A percentile compares a stretch with the other conserved stretches of the same genome.
These are phyloP conservation scores for Notiomystis cincta DNA, from an alignment of 2,113 vertebrate genomes.

Conservation along the genomic window DNA sequence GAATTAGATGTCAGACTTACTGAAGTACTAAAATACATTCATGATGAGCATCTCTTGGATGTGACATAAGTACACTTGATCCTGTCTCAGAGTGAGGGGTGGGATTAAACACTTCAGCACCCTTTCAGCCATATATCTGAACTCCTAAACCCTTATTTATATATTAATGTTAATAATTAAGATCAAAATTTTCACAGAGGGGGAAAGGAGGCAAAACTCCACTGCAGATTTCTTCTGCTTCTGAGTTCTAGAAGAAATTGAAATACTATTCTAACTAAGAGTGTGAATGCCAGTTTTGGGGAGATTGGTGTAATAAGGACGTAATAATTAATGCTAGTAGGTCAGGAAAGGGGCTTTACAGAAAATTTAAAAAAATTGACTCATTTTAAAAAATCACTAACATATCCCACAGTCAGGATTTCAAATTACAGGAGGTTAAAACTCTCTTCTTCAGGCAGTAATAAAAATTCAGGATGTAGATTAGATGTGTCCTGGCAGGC, in stretches of 20 bases:
- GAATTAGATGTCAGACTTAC: not conserved
- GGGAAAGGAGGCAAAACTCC: not conserved
- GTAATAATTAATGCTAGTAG: not conserved
- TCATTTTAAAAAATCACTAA: not conserved
- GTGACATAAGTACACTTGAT: not conserved
- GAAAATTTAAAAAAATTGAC: not conserved
- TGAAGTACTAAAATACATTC: not conserved
- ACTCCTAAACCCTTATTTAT: not conserved
- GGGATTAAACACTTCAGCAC: not conserved
- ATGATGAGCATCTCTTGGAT: not conserved
- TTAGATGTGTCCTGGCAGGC: not conserved
- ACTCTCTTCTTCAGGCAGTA: not conserved
- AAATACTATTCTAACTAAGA: not conserved
- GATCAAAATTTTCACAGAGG: not conserved
- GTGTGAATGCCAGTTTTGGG: not conserved
- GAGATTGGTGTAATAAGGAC: not conserved
- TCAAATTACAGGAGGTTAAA: not conserved
- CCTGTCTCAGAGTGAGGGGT: not conserved
- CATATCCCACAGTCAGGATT: not conserved
- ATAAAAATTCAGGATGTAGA: not conserved
- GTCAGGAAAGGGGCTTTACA: not conserved
- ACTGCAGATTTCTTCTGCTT: not conserved
- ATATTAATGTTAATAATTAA: not conserved
- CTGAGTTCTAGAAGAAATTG: not conserved
- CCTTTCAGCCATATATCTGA: not conserved